Evolutionary conservation across 2,113 vertebrate genomes (phyloP), one percentile per base, ranked within the genome.

Genomic region (Malurus alboscapulatus): DNA sequence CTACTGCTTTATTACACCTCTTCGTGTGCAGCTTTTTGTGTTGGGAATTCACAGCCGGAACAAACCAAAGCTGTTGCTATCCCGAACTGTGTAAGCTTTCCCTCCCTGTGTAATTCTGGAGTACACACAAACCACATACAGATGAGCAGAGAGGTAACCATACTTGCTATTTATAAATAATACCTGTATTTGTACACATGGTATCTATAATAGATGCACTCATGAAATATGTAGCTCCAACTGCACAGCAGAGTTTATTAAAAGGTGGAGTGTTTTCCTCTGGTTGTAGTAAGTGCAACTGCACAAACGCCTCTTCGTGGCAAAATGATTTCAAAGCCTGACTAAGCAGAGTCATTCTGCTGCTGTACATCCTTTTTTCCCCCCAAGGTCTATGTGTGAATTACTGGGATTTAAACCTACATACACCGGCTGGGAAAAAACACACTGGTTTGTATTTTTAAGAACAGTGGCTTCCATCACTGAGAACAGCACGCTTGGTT

Each of bases 1-100:
- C 84, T 90, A 93, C 90, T 93, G 88, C 86, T 90, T 96, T 96
- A 88, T 92, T 96, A 82, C 90, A 95, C 80, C 69, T 91, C 81
- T 96, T 91, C 0, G 1, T 7, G 0, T 77, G 84, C 87, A 77
- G 84, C 68, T 90, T 93, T 95, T 91, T 91, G 84, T 71, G 54
- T 57, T 88, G 36, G 87, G 72, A 96, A 94, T 96, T 94, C 2
- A 0, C 91, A 91, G 40, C 58, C 65, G 63, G 91, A 94, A 87
- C 93, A 90, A 94, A 86, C 27, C 78, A 73, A 74, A 71, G 65
- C 73, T 92, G 55, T 87, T 94, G 57, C 83, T 91, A 2, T 83
- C 74, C 80, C 61, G 68, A 48, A 53, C 66, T 81, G 8, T 55
- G 22, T 67, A 75, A 53, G 45, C 38, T 86, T 54, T 42, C 47